phyloP scores from a whole-genome alignment of 2,888 invertebrate genomes.

The Nematopogon swammerdamellus region DNA sequence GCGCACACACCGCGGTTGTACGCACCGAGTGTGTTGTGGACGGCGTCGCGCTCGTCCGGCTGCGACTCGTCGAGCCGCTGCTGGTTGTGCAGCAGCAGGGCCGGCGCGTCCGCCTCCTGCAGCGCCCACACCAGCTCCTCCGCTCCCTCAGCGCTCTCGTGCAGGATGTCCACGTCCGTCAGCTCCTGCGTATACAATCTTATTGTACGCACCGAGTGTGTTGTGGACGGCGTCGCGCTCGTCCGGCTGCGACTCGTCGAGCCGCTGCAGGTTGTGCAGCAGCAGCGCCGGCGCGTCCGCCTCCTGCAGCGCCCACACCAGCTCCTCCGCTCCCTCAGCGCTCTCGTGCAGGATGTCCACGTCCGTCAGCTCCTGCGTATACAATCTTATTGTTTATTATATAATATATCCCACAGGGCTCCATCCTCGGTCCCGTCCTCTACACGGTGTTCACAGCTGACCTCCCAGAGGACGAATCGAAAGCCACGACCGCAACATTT shows the following conservation, averaged over 20 bases:
- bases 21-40: constrained; percentile 86
- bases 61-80: constrained; percentile 89
- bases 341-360: constrained; percentile 94
- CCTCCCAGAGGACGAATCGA: too few relatives aligned
- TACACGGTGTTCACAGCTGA: too few relatives aligned
- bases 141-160: constrained; percentile 90
- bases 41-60: constrained; percentile 94
- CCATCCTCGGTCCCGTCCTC: too few relatives aligned
- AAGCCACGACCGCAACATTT: too few relatives aligned
- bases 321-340: constrained; percentile 82
- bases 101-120: constrained; percentile 85
- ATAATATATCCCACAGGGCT: too few relatives aligned
- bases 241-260: constrained; percentile 91
- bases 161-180: constrained; percentile 94
- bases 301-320: constrained; percentile 85
- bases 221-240: constrained; percentile 97
- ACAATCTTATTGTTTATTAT: too few relatives aligned
- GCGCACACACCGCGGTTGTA: too few relatives aligned
- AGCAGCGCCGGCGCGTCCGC: constrained; percentile 88
- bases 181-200: too few relatives aligned
- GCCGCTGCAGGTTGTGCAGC: constrained; percentile 88
- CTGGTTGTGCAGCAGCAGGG: constrained; percentile 88
- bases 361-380: constrained; percentile 83
- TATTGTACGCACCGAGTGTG: constrained; percentile 68
- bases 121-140: constrained; percentile 84